Percentiles rank a stretch among this genome's conserved stretches.
phyloP scores from a whole-genome alignment of 2,797 vertebrate species.

The Thripadectes ignobilis region DNA sequence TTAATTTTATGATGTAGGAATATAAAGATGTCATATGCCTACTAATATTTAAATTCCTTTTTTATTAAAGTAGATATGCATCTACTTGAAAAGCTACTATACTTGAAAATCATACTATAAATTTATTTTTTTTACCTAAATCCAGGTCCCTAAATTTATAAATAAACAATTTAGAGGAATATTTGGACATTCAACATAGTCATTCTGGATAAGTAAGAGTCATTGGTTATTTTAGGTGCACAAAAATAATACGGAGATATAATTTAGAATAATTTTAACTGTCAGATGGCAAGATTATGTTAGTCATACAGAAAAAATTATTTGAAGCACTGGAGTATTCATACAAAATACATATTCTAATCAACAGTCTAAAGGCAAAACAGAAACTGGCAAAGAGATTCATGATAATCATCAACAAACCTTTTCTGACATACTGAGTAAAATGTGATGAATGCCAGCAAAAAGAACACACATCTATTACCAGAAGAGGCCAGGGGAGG shows the following conservation, averaged over 20 bases:
- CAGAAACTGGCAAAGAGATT: not conserved
- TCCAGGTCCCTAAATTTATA: not conserved
- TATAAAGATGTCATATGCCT: not conserved
- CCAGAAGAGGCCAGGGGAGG: not conserved
- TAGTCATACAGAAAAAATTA: not conserved
- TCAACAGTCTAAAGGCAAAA: not conserved
- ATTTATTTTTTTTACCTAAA: not conserved
- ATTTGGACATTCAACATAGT: not conserved
- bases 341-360: not conserved
- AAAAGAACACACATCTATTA: not conserved
- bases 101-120: not conserved
- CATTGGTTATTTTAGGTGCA: not conserved
- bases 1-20: not conserved
- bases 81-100: not conserved
- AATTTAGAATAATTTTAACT: not conserved
- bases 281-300: not conserved
- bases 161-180: not conserved
- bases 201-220: not conserved
- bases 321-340: not conserved
- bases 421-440: not conserved
- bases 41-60: not conserved
- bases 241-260: not conserved
- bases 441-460: not conserved
- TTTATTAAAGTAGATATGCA: not conserved
- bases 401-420: not conserved